These are phyloP conservation scores for Rhagophthalmus giganteus DNA, from an alignment of 2,888 invertebrate genomes.

Conservation along the genomic window DNA sequence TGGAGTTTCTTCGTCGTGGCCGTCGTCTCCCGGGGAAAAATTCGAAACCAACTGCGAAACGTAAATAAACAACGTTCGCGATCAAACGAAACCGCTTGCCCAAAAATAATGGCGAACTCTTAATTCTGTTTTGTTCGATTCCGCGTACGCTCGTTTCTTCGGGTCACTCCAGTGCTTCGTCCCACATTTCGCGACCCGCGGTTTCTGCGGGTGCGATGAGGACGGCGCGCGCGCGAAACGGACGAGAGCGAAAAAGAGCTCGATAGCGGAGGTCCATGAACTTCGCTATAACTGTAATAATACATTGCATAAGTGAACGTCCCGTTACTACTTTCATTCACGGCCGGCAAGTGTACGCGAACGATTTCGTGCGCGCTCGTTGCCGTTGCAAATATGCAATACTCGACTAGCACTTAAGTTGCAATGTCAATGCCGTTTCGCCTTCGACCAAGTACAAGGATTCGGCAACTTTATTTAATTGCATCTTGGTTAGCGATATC, in stretches of 20 bases:
- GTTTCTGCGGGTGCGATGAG: slow-evolving; percentile 35
- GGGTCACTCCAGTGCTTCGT: slow-evolving; percentile 47
- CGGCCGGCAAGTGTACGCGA: slow-evolving; percentile 41
- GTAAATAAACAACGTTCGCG: no score
- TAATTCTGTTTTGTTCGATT: slow-evolving; percentile 37
- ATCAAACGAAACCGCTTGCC: no score
- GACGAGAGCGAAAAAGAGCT: slow-evolving; percentile 33
- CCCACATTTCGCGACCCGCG: slow-evolving; percentile 42
- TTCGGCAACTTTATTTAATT: no score
- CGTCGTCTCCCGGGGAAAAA: no score
- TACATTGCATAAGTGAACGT: slow-evolving; percentile 48
- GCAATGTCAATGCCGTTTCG: neutral
- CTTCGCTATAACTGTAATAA: slow-evolving; percentile 46
- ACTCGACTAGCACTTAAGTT: neutral
- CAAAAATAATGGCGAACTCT: slow-evolving; percentile 26
- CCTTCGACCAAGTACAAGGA: no score
- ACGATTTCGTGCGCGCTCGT: slow-evolving; percentile 26
- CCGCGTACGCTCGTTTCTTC: slow-evolving; percentile 49
- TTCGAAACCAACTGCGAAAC: no score
- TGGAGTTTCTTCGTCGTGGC: no score
- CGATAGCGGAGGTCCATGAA: slow-evolving; percentile 42
- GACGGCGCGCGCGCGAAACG: slow-evolving; percentile 16
- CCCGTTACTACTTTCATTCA: slow-evolving; percentile 49
- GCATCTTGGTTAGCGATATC: no score
- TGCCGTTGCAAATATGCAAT: slow-evolving; percentile 2